Base-by-base conservation (phyloP, 2,797 vertebrate genomes). In the Sebastes taczanowskii region DNA sequence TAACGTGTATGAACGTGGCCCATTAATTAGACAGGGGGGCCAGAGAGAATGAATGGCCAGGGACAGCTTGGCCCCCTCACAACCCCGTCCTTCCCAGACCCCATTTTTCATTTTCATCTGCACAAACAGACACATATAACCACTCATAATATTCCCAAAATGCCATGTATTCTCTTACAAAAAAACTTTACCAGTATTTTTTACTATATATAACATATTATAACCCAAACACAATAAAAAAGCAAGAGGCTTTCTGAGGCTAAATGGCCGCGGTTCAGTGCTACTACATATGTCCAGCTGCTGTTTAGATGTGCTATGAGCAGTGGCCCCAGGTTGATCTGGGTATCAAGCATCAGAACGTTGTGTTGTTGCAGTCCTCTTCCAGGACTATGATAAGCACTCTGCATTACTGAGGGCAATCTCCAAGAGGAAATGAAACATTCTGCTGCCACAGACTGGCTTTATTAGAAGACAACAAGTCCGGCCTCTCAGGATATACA, bases 1-100 rank as follows among this genome's bases (percentile, higher is more conserved):
- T 97, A 96, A 97, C 95, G 95, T 97, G 96, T 96, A 96, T 96
- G 93, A 97, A 96, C 93, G 96, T 95, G 94, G 94, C 96, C 96
- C 97, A 97, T 98, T 99, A 98, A 99, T 98, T 98, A 98, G 97
- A 97, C 96, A 96, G 95, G 94, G 95, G 96, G 96, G 94, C 85
- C 82, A 91, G 65, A 94, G 94, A 97, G 96, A 97, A 97, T 96
- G 96, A 97, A 97, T 93, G 95, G 92, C 90, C 91, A 88, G 94
- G 94, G 94, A 95, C 92, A 94, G 94, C 86, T 92, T 95, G 94
- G 92, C 90, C 92, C 94, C 93, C 92, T 93, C 82, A 81, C 93
- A 94, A 87, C 92, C 95, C 92, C 86, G 81, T 90, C 91, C 89
- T 89, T 92, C 80, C 85, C 87, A 91, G 87, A 91, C 70, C 69